Evolutionary conservation across 53 echinoderm and acorn worm genomes (phyloP).

Genomic region (Mesocentrotus franciscanus): DNA sequence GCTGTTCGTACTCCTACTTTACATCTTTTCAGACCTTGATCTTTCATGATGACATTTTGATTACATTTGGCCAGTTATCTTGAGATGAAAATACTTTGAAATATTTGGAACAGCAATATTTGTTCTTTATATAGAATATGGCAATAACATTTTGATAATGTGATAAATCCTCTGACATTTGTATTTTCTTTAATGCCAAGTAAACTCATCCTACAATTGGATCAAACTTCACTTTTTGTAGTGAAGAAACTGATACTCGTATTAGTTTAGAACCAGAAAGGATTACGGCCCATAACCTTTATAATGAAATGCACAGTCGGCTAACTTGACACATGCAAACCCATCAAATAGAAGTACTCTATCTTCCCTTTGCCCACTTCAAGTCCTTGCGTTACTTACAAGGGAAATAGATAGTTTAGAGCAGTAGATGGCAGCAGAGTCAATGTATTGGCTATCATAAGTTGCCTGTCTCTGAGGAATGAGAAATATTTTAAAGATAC

Average conservation of each 20-base stretch:
- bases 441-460: background rate
- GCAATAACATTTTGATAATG: background rate
- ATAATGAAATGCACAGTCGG: background rate
- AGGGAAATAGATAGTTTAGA: background rate
- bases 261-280: background rate
- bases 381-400: background rate
- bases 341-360: background rate
- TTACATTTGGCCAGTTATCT: slow-evolving; percentile 10
- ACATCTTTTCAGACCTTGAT: slow-evolving; percentile 25
- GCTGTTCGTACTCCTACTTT: background rate
- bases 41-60: background rate
- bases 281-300: background rate
- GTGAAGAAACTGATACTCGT: background rate
- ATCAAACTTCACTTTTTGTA: background rate
- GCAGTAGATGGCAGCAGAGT: slow-evolving; percentile 9
- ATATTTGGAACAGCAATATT: background rate
- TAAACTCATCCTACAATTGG: background rate
- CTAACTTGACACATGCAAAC: background rate
- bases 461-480: background rate
- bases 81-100: slow-evolving; percentile 1
- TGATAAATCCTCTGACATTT: background rate
- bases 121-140: background rate
- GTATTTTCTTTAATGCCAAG: background rate
- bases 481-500: background rate
- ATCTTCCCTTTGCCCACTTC: background rate